phyloP scores from a whole-genome alignment of 2,797 vertebrate species.

The Acipenser ruthenus region DNA sequence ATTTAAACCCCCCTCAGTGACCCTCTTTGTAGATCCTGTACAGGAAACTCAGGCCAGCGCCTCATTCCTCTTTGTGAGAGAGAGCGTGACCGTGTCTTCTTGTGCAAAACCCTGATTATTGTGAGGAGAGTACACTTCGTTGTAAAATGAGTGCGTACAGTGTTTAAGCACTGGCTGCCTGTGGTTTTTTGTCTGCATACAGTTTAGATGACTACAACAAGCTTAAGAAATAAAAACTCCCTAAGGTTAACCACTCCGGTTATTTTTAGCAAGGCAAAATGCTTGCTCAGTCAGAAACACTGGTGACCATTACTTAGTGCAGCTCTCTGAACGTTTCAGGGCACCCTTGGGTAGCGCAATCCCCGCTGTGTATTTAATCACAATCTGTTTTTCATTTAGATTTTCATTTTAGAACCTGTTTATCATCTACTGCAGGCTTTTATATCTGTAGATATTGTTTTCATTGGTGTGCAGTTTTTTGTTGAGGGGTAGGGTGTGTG shows the following conservation, averaged over 20 bases:
- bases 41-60: too few species aligned
- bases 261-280: conserved; percentile 11
- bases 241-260: background rate
- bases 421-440: conserved; percentile 40
- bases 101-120: too few species aligned
- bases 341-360: background rate
- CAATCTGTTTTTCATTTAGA: conserved; percentile 27
- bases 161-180: background rate
- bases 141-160: background rate
- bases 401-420: conserved; percentile 24
- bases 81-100: too few species aligned
- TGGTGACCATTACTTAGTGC: conserved; percentile 11
- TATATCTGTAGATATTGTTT: background rate
- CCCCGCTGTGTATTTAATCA: conserved; percentile 29
- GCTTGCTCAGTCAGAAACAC: background rate
- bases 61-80: too few species aligned
- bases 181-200: background rate
- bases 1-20: too few species aligned
- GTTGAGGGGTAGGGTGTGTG: too few species aligned
- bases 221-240: background rate
- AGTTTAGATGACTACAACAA: background rate
- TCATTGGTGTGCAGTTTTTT: too few species aligned
- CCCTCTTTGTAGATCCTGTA: too few species aligned
- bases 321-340: background rate
- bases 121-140: background rate